phyloP scores from a whole-genome alignment of 2,113 vertebrate species.

The Cottus gobio region DNA sequence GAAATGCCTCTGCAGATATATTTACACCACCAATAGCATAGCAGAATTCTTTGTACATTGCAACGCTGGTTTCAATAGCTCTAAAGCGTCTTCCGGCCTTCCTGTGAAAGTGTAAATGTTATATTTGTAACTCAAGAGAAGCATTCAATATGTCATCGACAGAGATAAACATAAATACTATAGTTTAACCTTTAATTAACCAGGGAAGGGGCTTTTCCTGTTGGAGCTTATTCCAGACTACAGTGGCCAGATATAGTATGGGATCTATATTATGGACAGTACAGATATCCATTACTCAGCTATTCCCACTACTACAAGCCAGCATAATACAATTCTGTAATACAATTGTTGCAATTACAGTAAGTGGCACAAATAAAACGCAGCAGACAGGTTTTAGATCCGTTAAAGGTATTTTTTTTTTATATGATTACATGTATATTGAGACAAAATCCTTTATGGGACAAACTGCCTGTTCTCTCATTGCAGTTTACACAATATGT shows the following conservation, averaged over 20 bases:
- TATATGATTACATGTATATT: neutral
- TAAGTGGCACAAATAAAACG: constrained; percentile 7
- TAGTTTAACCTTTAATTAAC: constrained; percentile 37
- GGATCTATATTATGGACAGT: constrained; percentile 32
- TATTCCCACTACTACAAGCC: neutral
- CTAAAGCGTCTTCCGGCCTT: neutral
- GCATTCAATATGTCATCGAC: neutral
- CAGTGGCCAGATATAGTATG: neutral
- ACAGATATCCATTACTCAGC: constrained; percentile 18
- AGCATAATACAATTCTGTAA: neutral
- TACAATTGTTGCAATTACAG: neutral
- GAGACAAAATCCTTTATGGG: neutral
- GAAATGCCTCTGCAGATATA: neutral
- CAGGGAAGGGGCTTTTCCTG: neutral
- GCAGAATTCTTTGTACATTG: neutral
- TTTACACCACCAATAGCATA: neutral
- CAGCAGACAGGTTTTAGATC: neutral
- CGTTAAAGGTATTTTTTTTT: neutral
- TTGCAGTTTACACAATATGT: neutral
- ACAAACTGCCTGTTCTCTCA: neutral
- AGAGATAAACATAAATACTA: constrained; percentile 17
- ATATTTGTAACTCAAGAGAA: constrained; percentile 6
- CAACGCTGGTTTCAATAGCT: neutral
- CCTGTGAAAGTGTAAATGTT: constrained; percentile 4
- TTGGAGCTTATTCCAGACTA: neutral